Percentiles rank a stretch among this genome's conserved stretches.
Conservation (phyloP, 2,797 vertebrate genomes). For the Oophaga sylvatica region DNA sequence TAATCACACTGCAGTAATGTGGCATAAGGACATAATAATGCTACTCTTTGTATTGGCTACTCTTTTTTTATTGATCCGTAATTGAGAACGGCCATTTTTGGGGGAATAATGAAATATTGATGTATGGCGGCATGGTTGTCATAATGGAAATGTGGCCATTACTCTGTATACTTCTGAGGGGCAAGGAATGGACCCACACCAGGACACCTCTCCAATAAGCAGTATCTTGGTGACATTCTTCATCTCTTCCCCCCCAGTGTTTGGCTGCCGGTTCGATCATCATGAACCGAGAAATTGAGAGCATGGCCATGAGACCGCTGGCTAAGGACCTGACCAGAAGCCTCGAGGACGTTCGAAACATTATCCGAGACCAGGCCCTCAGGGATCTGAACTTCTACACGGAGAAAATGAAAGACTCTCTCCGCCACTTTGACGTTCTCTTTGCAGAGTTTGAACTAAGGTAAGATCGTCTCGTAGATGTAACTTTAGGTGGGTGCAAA, state of each 20-base stretch:
- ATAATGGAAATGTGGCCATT: too few relatives aligned
- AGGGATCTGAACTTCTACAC: slow-evolving; percentile 93
- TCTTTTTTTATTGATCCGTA: not conserved
- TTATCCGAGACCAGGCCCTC: slow-evolving; percentile 94
- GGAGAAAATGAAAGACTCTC: slow-evolving; percentile 90
- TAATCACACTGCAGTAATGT: not conserved
- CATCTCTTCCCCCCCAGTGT: slow-evolving; percentile 75
- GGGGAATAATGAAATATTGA: not conserved
- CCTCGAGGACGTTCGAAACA: slow-evolving; percentile 91
- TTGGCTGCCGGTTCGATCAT: slow-evolving; percentile 97
- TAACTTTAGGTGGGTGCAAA: not conserved
- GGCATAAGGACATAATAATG: not conserved
- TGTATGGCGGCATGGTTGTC: not conserved
- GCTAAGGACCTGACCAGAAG: slow-evolving; percentile 94
- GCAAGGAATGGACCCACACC: too few relatives aligned
- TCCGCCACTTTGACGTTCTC: slow-evolving; percentile 91
- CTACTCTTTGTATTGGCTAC: not conserved
- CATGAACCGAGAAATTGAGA: slow-evolving; percentile 99
- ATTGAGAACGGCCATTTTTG: not conserved
- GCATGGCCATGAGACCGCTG: slow-evolving; percentile 95
- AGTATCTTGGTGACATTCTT: not conserved
- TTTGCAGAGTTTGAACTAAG: slow-evolving; percentile 98
- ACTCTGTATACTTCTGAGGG: not conserved
- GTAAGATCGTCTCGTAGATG: slow-evolving; percentile 73
- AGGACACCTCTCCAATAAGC: too few relatives aligned